Base-by-base conservation (phyloP, 2,797 vertebrate species). In the Danio jaintianensis region DNA sequence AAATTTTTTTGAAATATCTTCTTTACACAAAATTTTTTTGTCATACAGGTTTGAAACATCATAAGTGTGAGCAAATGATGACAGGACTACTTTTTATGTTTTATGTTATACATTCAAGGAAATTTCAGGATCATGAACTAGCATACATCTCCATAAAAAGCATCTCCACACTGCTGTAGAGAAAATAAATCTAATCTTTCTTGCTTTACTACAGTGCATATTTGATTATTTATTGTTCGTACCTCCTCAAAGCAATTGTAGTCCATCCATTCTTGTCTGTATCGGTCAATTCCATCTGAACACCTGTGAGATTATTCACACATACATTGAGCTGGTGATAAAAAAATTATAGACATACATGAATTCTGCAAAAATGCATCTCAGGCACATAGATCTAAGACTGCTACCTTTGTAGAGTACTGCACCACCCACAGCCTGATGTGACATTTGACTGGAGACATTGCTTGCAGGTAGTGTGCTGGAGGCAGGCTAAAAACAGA, bases 231-330 rank as follows among this genome's bases (percentile, higher is more conserved):
- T 7, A 45, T 56, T 45, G 4, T 22, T 93, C 93, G 16, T 85
- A 99, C 98, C 96, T 97, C 91, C 77, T 94, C 95, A 15, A 92
- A 93, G 12, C 97, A 99, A 90, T 95, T 95, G 0, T 96, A 96
- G 69, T 96, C 91, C 58, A 98, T 71, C 98, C 98, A 99, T 87
- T 98, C 98, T 84, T 98, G 95, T 11, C 96, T 93, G 66, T 97
- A 92, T 0, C 98, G 91, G 82, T 99, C 96, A 29, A 97, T 96
- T 7, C 98, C 97, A 7, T 96, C 96, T 72, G 98, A 99, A 66
- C 98, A 98, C 76, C 98, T 99, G 89, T 1, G 85, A 90, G 8
- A 63, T 77, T 50, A 71, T 52, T 48, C 9, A 64, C 15, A 68
- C 12, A 78, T 47, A 85, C 6, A 68, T 62, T 42, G 0, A 80